phyloP scores from a whole-genome alignment of 2,113 vertebrate species.

The Cheilinus undulatus region DNA sequence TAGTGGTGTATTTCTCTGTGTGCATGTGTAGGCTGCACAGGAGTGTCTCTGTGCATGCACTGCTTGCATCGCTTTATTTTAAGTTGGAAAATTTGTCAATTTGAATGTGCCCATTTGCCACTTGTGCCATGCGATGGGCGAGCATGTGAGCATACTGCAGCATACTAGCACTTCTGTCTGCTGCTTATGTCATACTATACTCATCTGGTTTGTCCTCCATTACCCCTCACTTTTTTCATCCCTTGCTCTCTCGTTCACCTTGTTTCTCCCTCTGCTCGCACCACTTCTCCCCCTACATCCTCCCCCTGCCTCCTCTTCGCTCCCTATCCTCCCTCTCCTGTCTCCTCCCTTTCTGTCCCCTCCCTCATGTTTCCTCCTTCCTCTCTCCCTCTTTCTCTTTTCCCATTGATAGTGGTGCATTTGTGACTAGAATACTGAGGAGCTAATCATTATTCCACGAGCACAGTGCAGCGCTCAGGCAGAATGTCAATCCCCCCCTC shows the following conservation, averaged over 20 bases:
- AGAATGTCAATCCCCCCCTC: slow-evolving; percentile 83
- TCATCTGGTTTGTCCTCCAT: slow-evolving; percentile 55
- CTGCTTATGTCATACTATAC: slow-evolving; percentile 60
- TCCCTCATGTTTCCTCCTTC: slow-evolving; percentile 53
- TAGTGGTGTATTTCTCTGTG: slow-evolving; percentile 51
- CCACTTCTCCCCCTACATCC: slow-evolving; percentile 8
- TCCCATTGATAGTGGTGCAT: slow-evolving; percentile 84
- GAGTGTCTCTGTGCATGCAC: slow-evolving; percentile 6
- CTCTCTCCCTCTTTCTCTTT: slow-evolving; percentile 60
- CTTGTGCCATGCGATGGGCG: slow-evolving; percentile 9
- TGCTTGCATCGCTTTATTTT: slow-evolving; percentile 21
- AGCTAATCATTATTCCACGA: slow-evolving; percentile 87
- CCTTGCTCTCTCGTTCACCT: slow-evolving; percentile 59
- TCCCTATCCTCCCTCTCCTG: neutral
- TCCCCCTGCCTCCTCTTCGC: neutral
- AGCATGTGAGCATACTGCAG: slow-evolving; percentile 46
- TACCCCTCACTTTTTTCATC: slow-evolving; percentile 53
- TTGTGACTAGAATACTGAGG: slow-evolving; percentile 85
- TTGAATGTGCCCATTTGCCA: slow-evolving; percentile 1
- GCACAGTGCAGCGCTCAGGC: slow-evolving; percentile 72
- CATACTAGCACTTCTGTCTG: slow-evolving; percentile 32
- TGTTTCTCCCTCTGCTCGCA: slow-evolving; percentile 62
- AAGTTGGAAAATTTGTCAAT: slow-evolving; percentile 31
- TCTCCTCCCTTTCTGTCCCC: slow-evolving; percentile 51
- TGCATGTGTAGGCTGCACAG: slow-evolving; percentile 5